phyloP scores from a whole-genome alignment of 1,140 invertebrate genomes.

The Microplitis mediator region DNA sequence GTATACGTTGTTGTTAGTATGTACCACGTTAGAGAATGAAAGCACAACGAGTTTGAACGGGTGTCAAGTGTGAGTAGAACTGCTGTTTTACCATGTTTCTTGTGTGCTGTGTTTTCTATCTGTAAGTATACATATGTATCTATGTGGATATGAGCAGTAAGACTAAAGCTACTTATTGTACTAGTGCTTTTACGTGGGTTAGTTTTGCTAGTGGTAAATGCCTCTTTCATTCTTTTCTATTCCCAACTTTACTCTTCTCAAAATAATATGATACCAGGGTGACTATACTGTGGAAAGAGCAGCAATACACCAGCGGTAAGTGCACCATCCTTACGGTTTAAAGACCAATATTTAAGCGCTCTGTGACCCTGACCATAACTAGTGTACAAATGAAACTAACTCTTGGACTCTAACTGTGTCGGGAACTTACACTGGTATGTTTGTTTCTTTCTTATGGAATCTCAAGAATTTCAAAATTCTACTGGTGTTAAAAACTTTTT shows the following conservation, averaged over 20 bases:
- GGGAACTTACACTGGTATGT: not conserved
- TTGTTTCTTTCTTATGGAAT: not conserved
- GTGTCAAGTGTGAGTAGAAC: not conserved
- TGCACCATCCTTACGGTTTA: constrained; percentile 18
- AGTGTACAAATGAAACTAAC: not conserved
- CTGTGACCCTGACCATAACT: not conserved
- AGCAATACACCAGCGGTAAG: constrained; percentile 12
- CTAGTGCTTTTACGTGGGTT: constrained; percentile 34
- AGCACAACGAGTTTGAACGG: not conserved
- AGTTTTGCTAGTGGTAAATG: constrained; percentile 41
- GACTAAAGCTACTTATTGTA: not conserved
- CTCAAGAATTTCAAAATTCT: not conserved
- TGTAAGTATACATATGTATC: not conserved
- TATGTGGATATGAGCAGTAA: not conserved
- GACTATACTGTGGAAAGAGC: not conserved
- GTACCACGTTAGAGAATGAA: no score
- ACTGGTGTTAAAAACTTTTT: not conserved
- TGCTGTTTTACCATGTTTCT: not conserved
- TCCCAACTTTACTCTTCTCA: not conserved
- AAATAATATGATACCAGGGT: not conserved
- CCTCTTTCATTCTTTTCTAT: not conserved
- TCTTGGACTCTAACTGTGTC: constrained; percentile 2
- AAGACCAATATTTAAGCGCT: not conserved
- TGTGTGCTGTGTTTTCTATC: not conserved
- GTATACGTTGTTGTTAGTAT: no score